Conservation (phyloP, 30 jellyfish, hydroid and myxozoan species). For the Phacellophora camtschatica region DNA sequence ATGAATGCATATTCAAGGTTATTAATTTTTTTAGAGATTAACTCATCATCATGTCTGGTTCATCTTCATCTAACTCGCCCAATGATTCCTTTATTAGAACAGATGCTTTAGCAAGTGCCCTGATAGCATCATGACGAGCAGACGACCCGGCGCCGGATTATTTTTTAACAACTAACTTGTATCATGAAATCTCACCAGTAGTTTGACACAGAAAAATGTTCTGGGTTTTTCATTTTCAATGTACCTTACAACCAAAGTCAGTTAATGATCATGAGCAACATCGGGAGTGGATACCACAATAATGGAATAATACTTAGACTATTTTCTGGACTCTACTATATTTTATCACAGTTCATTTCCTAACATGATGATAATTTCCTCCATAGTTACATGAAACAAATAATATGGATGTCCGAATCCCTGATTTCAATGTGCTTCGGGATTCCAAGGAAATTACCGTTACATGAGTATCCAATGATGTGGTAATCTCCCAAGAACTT, state of each 20-base stretch:
- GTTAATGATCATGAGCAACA: constrained; percentile 45
- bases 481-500: constrained; percentile 29
- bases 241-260: constrained; percentile 17
- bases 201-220: constrained; percentile 31
- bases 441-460: constrained; percentile 53
- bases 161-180: constrained; percentile 52
- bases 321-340: neutral
- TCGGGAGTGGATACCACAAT: constrained; percentile 65
- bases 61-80: constrained; percentile 31
- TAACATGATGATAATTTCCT: constrained; percentile 21
- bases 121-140: constrained; percentile 62
- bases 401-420: constrained; percentile 44
- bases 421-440: constrained; percentile 10
- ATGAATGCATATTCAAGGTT: constrained; percentile 36
- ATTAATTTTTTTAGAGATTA: constrained; percentile 7
- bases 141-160: constrained; percentile 56
- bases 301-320: constrained; percentile 40
- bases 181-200: constrained; percentile 27
- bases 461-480: constrained; percentile 21
- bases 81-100: constrained; percentile 12
- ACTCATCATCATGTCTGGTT: constrained; percentile 38
- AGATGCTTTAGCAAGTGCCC: constrained; percentile 33
- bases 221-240: constrained; percentile 33
- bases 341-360: neutral
- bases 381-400: constrained; percentile 1